phyloP scores from a whole-genome alignment of 2,888 invertebrate species.

The Pollenia amentaria region DNA sequence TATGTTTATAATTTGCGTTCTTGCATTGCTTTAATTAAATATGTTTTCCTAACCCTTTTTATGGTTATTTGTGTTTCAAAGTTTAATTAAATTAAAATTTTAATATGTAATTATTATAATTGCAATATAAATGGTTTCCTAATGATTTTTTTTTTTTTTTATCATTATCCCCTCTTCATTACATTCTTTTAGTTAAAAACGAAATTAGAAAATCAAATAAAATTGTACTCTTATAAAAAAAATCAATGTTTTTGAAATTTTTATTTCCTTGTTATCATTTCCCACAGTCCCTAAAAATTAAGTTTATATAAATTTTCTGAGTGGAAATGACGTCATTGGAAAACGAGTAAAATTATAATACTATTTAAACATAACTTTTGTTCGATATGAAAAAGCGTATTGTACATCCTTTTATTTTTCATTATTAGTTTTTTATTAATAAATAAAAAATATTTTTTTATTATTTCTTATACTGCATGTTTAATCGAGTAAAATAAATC shows the following conservation, averaged over 20 bases:
- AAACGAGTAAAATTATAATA: too few species aligned
- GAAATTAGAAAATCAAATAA: slow-evolving; percentile 30
- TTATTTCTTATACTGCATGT: slow-evolving; percentile 48
- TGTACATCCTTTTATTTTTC: slow-evolving; percentile 10
- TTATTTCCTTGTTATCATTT: slow-evolving; percentile 4
- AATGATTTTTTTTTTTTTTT: background rate
- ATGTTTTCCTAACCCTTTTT: background rate
- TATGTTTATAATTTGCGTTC: slow-evolving; percentile 12
- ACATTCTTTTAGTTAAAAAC: slow-evolving; percentile 50
- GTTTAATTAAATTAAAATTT: slow-evolving; percentile 29
- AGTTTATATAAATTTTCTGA: background rate
- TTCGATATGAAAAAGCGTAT: too few species aligned
- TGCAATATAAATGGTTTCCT: background rate
- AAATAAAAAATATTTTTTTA: slow-evolving; percentile 38
- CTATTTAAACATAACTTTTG: too few species aligned
- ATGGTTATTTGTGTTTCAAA: slow-evolving; percentile 26
- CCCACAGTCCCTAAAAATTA: background rate
- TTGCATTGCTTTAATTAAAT: slow-evolving; percentile 41
- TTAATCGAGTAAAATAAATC: slow-evolving; percentile 29
- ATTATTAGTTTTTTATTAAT: slow-evolving; percentile 42
- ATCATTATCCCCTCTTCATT: slow-evolving; percentile 17
- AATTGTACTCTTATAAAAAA: slow-evolving; percentile 22
- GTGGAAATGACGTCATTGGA: too few species aligned
- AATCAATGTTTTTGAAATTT: background rate
- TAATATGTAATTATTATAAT: too few species aligned